Evolutionary conservation across 2,113 vertebrate genomes (phyloP).

Genomic region (Odontophorus gujanensis): DNA sequence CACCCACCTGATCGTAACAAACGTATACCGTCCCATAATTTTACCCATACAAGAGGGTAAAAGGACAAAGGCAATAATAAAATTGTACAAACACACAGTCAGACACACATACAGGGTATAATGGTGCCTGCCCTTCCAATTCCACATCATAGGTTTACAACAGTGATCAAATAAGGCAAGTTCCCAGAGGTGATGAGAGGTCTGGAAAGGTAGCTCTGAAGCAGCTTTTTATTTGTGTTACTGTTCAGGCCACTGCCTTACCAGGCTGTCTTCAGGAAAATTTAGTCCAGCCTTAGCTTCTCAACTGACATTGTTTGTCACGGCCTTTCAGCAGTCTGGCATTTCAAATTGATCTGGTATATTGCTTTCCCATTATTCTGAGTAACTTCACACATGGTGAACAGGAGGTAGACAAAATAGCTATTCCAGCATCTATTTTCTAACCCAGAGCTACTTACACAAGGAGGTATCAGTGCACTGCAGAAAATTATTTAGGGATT

Average conservation of each 20-base stretch:
- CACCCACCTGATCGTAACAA: neutral
- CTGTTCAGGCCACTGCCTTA: neutral
- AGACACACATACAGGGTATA: accelerated
- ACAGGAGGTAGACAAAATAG: neutral
- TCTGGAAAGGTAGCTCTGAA: neutral
- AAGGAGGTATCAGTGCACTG: neutral
- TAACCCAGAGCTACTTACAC: neutral
- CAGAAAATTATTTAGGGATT: neutral
- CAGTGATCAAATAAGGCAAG: accelerated
- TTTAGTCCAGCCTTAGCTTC: neutral
- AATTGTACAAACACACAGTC: neutral
- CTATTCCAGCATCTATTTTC: neutral
- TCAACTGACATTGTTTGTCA: neutral
- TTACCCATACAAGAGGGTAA: accelerated
- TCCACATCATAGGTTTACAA: accelerated
- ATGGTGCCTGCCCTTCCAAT: neutral
- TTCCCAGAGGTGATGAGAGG: neutral
- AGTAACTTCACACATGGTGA: neutral
- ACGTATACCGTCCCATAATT: neutral
- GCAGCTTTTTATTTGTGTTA: neutral
- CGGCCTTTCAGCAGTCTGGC: accelerated
- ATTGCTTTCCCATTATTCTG: neutral
- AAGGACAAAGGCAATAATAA: neutral
- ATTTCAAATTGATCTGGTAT: neutral
- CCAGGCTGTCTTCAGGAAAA: neutral